These are phyloP conservation scores for Progne subis DNA, from an alignment of 2,113 vertebrate genomes.

Conservation along the genomic window DNA sequence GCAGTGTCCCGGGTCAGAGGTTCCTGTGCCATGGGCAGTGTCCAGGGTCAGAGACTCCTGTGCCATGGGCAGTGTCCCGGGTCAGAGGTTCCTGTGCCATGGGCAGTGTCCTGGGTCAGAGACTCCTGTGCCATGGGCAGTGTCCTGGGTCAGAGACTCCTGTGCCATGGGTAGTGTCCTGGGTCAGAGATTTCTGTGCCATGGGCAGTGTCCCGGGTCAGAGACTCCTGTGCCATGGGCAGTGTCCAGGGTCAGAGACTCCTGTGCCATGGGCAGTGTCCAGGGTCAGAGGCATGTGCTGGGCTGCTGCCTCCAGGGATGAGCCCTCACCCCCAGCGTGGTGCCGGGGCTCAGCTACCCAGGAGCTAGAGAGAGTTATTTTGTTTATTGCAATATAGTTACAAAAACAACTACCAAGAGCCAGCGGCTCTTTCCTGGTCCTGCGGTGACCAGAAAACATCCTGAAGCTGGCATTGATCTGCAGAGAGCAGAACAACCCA, in stretches of 20 bases:
- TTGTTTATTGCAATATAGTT: not conserved
- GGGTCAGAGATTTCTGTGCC: not conserved
- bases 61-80: rapidly evolving
- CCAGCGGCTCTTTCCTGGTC: not conserved
- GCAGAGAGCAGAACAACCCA: rapidly evolving
- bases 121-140: too few relatives aligned
- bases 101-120: too few relatives aligned
- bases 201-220: too few relatives aligned
- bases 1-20: too few relatives aligned
- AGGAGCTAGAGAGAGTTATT: rapidly evolving
- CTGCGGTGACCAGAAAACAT: rapidly evolving
- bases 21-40: too few relatives aligned
- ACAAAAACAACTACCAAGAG: not conserved
- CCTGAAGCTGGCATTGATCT: slow-evolving; percentile 14
- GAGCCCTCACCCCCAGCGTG: not conserved
- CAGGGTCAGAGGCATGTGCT: not conserved
- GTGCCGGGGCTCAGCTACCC: not conserved
- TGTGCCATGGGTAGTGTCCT: rapidly evolving
- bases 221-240: too few relatives aligned
- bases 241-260: too few relatives aligned
- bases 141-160: too few relatives aligned
- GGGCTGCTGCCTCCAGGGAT: not conserved
- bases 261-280: rapidly evolving
- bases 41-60: too few relatives aligned
- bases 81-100: not conserved